Evolutionary conservation across 1,140 invertebrate species (phyloP).

Genomic region (Lamellibrachia luymesi): DNA sequence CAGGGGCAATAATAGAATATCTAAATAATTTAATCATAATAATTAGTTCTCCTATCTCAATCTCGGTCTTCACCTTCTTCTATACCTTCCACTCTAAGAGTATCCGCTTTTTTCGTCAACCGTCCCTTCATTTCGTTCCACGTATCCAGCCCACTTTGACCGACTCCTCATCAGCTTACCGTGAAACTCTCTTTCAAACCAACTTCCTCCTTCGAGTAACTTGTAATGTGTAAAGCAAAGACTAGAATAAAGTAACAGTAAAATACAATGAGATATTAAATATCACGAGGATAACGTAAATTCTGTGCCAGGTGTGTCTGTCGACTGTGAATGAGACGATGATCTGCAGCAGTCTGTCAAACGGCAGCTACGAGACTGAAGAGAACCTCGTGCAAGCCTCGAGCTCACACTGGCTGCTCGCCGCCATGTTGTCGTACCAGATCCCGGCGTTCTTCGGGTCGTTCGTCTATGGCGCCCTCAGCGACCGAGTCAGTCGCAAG

Average conservation of each 20-base stretch:
- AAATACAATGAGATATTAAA: background rate
- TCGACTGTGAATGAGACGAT: background rate
- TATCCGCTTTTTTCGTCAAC: no score
- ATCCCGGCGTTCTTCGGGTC: background rate
- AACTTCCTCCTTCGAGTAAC: no score
- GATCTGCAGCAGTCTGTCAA: conserved; percentile 1
- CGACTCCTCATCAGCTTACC: no score
- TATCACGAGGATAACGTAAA: background rate
- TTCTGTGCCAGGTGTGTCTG: background rate
- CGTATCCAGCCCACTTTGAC: no score
- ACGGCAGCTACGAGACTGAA: background rate
- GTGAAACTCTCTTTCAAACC: no score
- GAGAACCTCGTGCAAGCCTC: background rate
- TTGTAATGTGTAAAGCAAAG: no score
- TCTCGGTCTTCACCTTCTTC: no score
- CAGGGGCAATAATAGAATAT: no score
- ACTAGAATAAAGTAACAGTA: background rate
- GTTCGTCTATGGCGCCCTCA: background rate
- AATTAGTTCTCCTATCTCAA: no score
- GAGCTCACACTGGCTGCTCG: background rate
- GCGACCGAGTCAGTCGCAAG: conserved; percentile 7
- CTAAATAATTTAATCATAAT: no score
- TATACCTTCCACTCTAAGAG: no score
- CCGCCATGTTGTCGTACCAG: background rate
- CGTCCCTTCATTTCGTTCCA: no score